Percentiles rank a stretch among this genome's conserved stretches.
Evolutionary conservation across 2,888 invertebrate genomes (phyloP).

Genomic region (Drosophila niveifrons): DNA sequence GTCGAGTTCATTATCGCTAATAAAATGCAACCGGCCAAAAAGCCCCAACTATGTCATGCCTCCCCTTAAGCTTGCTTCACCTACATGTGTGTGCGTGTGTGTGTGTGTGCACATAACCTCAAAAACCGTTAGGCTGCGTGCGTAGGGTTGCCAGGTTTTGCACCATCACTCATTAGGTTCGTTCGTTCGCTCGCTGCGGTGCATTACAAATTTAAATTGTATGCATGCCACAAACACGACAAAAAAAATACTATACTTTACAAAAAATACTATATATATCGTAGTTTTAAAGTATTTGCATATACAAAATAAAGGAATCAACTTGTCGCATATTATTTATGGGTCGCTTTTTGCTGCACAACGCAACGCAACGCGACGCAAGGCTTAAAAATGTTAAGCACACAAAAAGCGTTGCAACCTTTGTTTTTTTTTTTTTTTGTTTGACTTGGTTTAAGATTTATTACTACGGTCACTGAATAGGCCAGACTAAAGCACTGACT

Average conservation of each 20-base stretch:
- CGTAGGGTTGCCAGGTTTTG: slow-evolving; percentile 28
- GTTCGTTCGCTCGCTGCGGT: slow-evolving; percentile 25
- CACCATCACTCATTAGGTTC: slow-evolving; percentile 50
- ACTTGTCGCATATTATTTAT: slow-evolving; percentile 77
- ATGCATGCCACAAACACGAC: slow-evolving; percentile 49
- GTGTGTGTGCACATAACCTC: slow-evolving; percentile 22
- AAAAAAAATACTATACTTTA: slow-evolving; percentile 1
- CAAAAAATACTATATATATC: not conserved
- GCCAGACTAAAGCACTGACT: slow-evolving; percentile 15
- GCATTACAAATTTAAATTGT: slow-evolving; percentile 74
- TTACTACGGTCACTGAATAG: slow-evolving; percentile 46
- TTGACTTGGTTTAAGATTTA: slow-evolving; percentile 75
- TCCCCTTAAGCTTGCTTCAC: too few species aligned
- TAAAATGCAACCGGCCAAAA: slow-evolving; percentile 65
- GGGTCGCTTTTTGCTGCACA: slow-evolving; percentile 32
- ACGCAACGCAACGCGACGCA: slow-evolving; percentile 26
- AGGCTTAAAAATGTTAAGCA: slow-evolving; percentile 71
- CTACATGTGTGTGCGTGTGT: slow-evolving; percentile 1
- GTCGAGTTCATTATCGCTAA: slow-evolving; percentile 74
- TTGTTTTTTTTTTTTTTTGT: slow-evolving; percentile 24
- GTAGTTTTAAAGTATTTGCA: not conserved
- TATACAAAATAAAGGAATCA: slow-evolving; percentile 23
- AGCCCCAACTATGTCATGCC: slow-evolving; percentile 17
- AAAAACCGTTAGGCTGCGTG: slow-evolving; percentile 29
- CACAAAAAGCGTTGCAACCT: slow-evolving; percentile 67